Evolutionary conservation across 2,888 invertebrate genomes (phyloP), one percentile per base, ranked within the genome.

Genomic region (Pseudococcus jackbeardsleyi): DNA sequence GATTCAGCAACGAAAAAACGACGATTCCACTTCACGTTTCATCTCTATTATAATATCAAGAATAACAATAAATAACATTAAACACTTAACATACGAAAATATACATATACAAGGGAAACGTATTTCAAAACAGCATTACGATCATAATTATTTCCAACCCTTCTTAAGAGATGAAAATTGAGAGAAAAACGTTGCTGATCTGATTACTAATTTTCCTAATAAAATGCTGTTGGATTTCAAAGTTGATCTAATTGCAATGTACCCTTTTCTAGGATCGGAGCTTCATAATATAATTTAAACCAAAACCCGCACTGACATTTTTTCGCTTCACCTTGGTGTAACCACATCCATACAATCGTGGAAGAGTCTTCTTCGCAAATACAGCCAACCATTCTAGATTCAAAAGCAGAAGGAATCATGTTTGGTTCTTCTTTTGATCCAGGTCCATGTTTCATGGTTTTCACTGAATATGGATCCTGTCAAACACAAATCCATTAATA

Each of bases 291-390:
- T 17, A 99, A 93, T 93, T 97, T 97, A 93, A 98, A 99, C 97
- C 97, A 98, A 92, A 98, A 95, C 89, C 99, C 99, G 92, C 99
- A 99, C 91, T 96, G 96, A 91, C 99, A 99, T 90, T 98, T 95
- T 91, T 96, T 96, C 89, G 97, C 95, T 90, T 95, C 94, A 64
- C 96, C 98, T 93, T 95, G 46, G 92, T 98, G 95, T 91, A 99
- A 93, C 96, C 98, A 97, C 95, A 99, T 97, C 97, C 98, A 99
- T 91, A 95, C 96, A 90, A 99, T 94, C 89, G 94, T 93, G 88
- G 96, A 95, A 86, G 97, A 94, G 91, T 99, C 99, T 92, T 98
- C 98, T 92, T 99, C 97, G 92, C 99, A 99, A 92, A 98, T 94
- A 92, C 99, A 99, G 89, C 99, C 99, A 90, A 99, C 95, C 90